phyloP scores from a whole-genome alignment of 2,797 vertebrate species.

The Crenichthys baileyi region DNA sequence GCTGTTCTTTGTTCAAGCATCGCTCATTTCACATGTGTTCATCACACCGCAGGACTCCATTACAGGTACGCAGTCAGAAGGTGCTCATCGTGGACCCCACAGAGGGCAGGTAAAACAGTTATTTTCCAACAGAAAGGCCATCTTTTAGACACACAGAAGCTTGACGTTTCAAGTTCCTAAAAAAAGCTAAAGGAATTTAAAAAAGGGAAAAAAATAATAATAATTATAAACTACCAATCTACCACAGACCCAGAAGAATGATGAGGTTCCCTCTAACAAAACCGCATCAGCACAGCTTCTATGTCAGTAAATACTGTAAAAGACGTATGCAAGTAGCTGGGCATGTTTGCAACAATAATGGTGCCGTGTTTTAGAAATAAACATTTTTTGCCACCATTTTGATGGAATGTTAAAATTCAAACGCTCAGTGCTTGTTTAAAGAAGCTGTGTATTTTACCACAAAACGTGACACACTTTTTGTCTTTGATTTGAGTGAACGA shows the following conservation, averaged over 20 bases:
- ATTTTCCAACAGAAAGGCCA: not conserved
- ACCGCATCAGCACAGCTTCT: not conserved
- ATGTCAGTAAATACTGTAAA: not conserved
- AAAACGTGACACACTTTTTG: not conserved
- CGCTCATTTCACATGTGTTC: slow-evolving; percentile 39
- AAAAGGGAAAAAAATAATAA: not conserved
- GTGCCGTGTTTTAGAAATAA: not conserved
- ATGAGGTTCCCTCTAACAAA: not conserved
- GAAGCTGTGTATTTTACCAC: not conserved
- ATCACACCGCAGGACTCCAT: slow-evolving; percentile 36
- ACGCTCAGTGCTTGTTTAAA: too few species aligned
- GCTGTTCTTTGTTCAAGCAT: slow-evolving; percentile 65
- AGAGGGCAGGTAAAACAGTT: not conserved
- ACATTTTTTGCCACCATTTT: not conserved
- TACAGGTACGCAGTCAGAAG: slow-evolving; percentile 34
- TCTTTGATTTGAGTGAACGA: not conserved
- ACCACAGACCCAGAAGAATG: not conserved
- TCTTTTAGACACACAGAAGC: not conserved
- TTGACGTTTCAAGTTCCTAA: not conserved
- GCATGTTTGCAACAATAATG: not conserved
- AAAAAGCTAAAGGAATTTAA: not conserved
- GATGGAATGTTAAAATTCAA: not conserved
- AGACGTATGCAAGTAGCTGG: not conserved
- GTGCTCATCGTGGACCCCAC: not conserved
- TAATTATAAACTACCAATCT: not conserved